Evolutionary conservation across 2,797 vertebrate genomes (phyloP), one percentile per base, ranked within the genome.

Genomic region (Adelosebastes latens): DNA sequence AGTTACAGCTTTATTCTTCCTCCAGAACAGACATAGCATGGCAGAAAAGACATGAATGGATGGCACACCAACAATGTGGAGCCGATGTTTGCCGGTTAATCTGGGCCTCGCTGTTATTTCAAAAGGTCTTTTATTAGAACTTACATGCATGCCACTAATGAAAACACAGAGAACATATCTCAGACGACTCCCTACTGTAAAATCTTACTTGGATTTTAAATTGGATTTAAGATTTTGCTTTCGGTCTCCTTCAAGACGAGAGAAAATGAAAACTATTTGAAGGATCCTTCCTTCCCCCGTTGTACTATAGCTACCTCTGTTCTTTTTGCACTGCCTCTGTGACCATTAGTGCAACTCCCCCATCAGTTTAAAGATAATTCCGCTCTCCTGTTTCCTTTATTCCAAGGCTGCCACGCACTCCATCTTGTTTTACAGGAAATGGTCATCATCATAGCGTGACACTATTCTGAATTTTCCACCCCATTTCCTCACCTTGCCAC

Each of bases 341-440:
- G 77, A 77, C 88, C 62, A 87, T 89, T 87, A 83, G 67, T 13
- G 20, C 61, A 72, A 74, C 84, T 75, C 67, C 59, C 56, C 61
- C 55, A 87, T 85, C 82, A 34, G 77, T 85, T 83, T 79, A 27
- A 65, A 69, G 73, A 85, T 22, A 78, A 88, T 84, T 79, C 80
- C 32, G 24, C 56, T 77, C 61, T 61, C 67, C 42, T 46, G 61
- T 59, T 75, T 75, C 55, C 81, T 83, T 87, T 71, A 78, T 72
- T 81, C 53, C 3, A 73, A 67, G 66, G 64, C 66, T 64, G 64
- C 46, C 62, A 52, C 56, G 3, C 65, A 77, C 83, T 93, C 66
- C 55, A 65, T 91, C 87, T 87, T 91, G 84, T 83, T 91, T 91
- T 82, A 87, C 76, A 88, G 81, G 72, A 91, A 83, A 89, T 61